These are phyloP conservation scores for Cryptocephalus moraei DNA, from an alignment of 2,888 invertebrate species.

Conservation along the genomic window DNA sequence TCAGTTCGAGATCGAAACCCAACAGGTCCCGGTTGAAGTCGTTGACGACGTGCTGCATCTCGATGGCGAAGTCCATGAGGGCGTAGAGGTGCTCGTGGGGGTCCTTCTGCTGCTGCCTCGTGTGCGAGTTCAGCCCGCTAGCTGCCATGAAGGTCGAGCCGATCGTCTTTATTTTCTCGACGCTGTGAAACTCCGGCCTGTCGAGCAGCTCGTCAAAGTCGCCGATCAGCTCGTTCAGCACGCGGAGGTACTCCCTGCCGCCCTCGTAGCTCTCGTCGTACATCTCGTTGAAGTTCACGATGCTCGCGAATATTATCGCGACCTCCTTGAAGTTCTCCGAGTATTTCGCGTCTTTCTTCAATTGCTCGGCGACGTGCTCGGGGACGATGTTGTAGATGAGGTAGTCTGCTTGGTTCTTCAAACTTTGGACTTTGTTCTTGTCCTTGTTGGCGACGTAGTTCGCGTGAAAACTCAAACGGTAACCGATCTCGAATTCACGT, in stretches of 20 bases:
- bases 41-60: slow-evolving; percentile 78
- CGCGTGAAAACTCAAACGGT: slow-evolving; percentile 85
- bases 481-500: slow-evolving; percentile 91
- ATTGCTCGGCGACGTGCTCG: slow-evolving; percentile 84
- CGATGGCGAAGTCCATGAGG: slow-evolving; percentile 87
- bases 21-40: slow-evolving; percentile 84
- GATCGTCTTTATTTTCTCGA: slow-evolving; percentile 97
- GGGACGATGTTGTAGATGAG: slow-evolving; percentile 94
- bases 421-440: slow-evolving; percentile 77
- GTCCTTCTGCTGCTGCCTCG: slow-evolving; percentile 57
- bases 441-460: slow-evolving; percentile 84
- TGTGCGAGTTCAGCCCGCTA: slow-evolving; percentile 79
- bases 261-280: slow-evolving; percentile 95
- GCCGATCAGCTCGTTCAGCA: slow-evolving; percentile 89
- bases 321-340: slow-evolving; percentile 89
- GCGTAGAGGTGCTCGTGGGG: slow-evolving; percentile 71
- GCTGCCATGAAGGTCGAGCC: slow-evolving; percentile 98
- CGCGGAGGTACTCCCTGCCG: slow-evolving; percentile 88
- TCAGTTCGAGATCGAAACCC: slow-evolving; percentile 77
- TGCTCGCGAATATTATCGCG: slow-evolving; percentile 91
- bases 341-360: slow-evolving; percentile 88
- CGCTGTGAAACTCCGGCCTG: slow-evolving; percentile 68
- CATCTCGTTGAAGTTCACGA: slow-evolving; percentile 95
- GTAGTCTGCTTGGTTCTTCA: slow-evolving; percentile 96
- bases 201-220: slow-evolving; percentile 92